Percentiles rank a stretch among this genome's conserved stretches.
These are phyloP conservation scores for Scaptomyza flava DNA, from an alignment of 2,888 invertebrate genomes.

Conservation along the genomic window DNA sequence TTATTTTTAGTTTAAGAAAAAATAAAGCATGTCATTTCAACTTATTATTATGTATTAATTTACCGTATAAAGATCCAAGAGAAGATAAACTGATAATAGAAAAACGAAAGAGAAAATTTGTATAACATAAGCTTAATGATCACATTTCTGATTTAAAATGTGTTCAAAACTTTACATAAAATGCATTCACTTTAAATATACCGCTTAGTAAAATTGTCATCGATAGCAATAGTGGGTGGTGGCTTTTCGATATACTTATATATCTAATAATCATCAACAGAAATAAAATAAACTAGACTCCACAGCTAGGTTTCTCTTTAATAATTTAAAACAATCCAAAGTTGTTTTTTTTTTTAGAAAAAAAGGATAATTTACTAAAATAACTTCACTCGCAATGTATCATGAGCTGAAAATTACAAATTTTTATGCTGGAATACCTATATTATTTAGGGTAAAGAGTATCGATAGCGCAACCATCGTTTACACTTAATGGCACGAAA, in stretches of 20 bases:
- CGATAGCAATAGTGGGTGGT: not conserved
- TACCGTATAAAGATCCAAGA: too few species aligned
- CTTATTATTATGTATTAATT: not conserved
- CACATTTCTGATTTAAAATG: too few species aligned
- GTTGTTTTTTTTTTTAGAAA: not conserved
- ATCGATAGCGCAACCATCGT: not conserved
- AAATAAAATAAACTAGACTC: not conserved
- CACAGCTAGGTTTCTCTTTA: not conserved
- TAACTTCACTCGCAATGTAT: not conserved
- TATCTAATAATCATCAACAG: not conserved
- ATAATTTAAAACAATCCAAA: not conserved
- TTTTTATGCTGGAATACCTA: not conserved
- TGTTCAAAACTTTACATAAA: too few species aligned
- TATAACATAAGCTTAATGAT: too few species aligned
- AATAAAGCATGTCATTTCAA: conserved; percentile 37
- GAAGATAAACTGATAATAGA: not conserved
- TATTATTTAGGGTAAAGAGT: not conserved
- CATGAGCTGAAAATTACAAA: not conserved
- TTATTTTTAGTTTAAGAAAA: conserved; percentile 41
- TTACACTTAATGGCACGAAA: not conserved
- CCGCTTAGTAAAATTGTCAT: not conserved
- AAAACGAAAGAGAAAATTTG: not conserved
- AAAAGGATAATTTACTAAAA: not conserved
- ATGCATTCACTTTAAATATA: not conserved
- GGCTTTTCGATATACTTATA: not conserved